Base-by-base conservation (phyloP, 2,797 vertebrate species). In the Selene dorsalis region DNA sequence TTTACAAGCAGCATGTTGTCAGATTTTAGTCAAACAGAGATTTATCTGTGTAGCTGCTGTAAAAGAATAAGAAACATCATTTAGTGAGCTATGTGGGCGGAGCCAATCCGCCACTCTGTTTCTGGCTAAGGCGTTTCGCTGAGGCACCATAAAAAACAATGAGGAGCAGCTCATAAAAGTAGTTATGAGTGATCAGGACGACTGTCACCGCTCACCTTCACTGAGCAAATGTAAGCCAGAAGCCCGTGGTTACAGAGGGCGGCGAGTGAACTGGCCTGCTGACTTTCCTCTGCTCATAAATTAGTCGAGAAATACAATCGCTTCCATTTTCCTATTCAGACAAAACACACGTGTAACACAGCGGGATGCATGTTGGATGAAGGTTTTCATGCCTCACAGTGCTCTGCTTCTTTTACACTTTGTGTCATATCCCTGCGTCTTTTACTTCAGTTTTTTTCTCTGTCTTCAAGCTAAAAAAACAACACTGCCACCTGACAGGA, bases 211-310 rank as follows among this genome's bases (percentile, higher is more conserved):
- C 28, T 75, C 71, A 72, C 60, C 65, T 62, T 75, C 39, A 20
- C 55, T 62, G 7, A 65, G 58, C 68, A 65, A 64, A 85, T 75
- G 58, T 69, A 43, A 80, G 52, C 47, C 64, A 53, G 35, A 11
- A 63, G 69, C 3, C 32, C 4, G n/a, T 17, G 59, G 65, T 63
- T 69, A 77, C 26, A 47, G 39, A 66, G 55, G 45, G 67, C 4
- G 26, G 22, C n/a, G 18, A 5, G 13, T 28, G 9, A 35, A 55
- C 43, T 18, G 7, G 10, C 12, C 32, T 41, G 30, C 50, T 45
- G 53, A 22, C 39, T 53, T 55, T 45, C 18, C 30, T 47, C 12
- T 26, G 57, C 3, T 61, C 14, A 41, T 26, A 57, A 24, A 73
- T 35, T 4, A 57, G 10, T 3, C 28, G 13, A 60, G 43, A 43